Base-by-base conservation (phyloP, 2,113 vertebrate species). In the Edolisoma coerulescens region DNA sequence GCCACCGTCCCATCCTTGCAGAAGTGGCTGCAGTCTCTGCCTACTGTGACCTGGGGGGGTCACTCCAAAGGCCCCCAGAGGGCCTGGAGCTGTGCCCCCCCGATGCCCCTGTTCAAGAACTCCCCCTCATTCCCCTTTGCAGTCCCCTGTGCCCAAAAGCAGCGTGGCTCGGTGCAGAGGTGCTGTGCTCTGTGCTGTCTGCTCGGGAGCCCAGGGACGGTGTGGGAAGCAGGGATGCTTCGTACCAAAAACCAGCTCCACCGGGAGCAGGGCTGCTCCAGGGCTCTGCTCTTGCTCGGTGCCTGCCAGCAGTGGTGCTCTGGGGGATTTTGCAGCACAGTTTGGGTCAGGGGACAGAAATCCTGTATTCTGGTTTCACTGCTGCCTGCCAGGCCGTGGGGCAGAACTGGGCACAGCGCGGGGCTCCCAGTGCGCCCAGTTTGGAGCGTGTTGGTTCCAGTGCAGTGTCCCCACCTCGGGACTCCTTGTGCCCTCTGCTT, bases 341-440 rank as follows among this genome's bases (percentile, higher is more conserved):
- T 49, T 69, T 63, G 82, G 35, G 35, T 19, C 44, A 28, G 33
- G 35, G 42, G 26, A 26, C 67, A 0, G 1, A 24, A 93, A 47
- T 64, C 14, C 37, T 0, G 0, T 13, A 0, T 63, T 68, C 20
- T 11, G 10, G 13, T 49, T 44, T 41, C 21, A 1, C 37, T 33
- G 32, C 69, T 57, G 10, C 26, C 27, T 5, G 6, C 35, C 70
- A 9, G 52, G 33, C 50, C 17, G 16, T 2, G 3, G 54, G 33
- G 9, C 32, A 64, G 67, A 53, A 4, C 57, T 0, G 10, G 26
- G 32, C 30, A 26, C 3, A 1, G 3, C 0, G 1, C 4, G 33
- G 41, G 42, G 13, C 2, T 79, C 52, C n/a, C 50, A 18, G 33
- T 7, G 45, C 10, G 6, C 16, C 30, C 32, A 8, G 3, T 60